Percentiles rank a stretch among this genome's conserved stretches.
Evolutionary conservation across 2,888 invertebrate species (phyloP).

Genomic region (Orthonychiurus folsomi): DNA sequence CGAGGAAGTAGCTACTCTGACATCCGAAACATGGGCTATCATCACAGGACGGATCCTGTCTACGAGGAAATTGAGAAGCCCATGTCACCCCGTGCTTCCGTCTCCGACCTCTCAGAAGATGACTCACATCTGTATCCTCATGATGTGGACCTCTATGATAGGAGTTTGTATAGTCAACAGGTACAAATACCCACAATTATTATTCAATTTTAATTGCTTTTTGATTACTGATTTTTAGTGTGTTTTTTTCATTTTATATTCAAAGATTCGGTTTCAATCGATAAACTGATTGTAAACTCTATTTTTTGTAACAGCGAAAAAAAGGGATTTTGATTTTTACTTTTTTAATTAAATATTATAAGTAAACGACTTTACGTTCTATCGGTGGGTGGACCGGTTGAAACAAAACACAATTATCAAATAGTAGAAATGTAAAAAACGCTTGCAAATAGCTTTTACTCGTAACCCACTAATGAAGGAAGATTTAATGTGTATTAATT

Average conservation of each 20-base stretch:
- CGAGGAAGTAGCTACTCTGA: constrained; percentile 40
- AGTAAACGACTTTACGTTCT: too few relatives aligned
- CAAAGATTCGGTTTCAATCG: too few relatives aligned
- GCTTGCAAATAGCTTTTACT: neutral
- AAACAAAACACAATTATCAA: too few relatives aligned
- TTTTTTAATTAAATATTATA: too few relatives aligned
- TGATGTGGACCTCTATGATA: constrained; percentile 38
- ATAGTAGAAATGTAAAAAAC: too few relatives aligned
- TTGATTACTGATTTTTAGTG: too few relatives aligned
- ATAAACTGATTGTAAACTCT: too few relatives aligned
- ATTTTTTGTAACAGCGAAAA: too few relatives aligned
- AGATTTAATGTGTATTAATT: too few relatives aligned
- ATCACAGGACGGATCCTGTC: constrained; percentile 34
- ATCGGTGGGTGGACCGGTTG: too few relatives aligned
- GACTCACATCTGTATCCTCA: constrained; percentile 38
- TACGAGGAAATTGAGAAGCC: constrained; percentile 41
- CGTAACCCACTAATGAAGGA: too few relatives aligned
- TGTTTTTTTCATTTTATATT: neutral
- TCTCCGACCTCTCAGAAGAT: constrained; percentile 40
- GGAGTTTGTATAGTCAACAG: constrained; percentile 39
- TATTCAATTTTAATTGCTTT: neutral
- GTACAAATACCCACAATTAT: constrained; percentile 18
- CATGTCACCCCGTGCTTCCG: constrained; percentile 39
- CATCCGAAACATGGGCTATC: constrained; percentile 31
- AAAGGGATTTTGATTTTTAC: too few relatives aligned